Base-by-base conservation (phyloP, 2,113 vertebrate genomes). In the Cyrtonyx montezumae region DNA sequence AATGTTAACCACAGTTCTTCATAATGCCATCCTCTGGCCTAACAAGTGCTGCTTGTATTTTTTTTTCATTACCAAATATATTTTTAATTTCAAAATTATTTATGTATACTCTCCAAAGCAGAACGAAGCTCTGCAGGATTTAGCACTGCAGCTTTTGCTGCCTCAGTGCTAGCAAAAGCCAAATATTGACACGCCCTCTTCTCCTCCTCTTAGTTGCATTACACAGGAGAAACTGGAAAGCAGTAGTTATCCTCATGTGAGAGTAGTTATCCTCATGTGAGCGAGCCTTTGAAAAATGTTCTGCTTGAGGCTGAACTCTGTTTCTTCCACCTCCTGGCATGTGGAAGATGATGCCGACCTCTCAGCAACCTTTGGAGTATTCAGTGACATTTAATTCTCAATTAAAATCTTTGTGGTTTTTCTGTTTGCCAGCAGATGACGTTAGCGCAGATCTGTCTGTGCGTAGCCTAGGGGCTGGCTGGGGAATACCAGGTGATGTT, bases 221-320 rank as follows among this genome's bases (percentile, higher is more conserved):
- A 28, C 49, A 46, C 19, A 26, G 26, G 26, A 56, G 45, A 78
- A 81, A 70, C 5, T 11, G 32, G 59, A 46, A 79, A 59, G 30
- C 2, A 21, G 0, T 0, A 0, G 0, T 66, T 69, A 73, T 25
- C 11, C 20, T 85, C n/a, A 2, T 22, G 36, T 0, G 4, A 73
- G 9, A 21, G 0, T 0, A 0, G 0, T 66, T 69, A 73, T 25
- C 11, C 20, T 85, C n/a, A 2, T 22, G 36, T 0, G 4, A 73
- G 9, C 9, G 46, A 77, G 48, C 58, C 45, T 92, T 82, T 82
- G 45, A 79, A 90, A 84, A 55, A 22, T 15, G 2, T 49, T 58
- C 53, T 66, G 19, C 55, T 94, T 81, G 37, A 70, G 32, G 36
- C 63, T 73, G 45, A 84, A 62, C 20, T 40, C 0, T 1, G 9